phyloP scores from a whole-genome alignment of 2,797 vertebrate genomes.

The Spondyliosoma cantharus region DNA sequence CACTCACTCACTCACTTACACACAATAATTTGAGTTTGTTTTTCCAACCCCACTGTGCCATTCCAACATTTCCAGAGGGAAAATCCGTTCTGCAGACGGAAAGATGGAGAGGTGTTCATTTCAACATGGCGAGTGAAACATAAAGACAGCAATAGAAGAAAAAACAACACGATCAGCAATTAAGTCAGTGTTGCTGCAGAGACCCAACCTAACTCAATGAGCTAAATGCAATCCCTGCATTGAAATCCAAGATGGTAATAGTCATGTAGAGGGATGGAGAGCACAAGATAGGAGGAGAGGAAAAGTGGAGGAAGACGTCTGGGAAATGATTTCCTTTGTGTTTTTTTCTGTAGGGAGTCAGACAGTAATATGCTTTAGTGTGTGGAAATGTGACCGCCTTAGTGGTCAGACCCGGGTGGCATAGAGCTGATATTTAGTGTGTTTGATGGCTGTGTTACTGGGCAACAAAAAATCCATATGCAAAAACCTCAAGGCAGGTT shows the following conservation, averaged over 20 bases:
- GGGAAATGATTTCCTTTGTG: constrained; percentile 43
- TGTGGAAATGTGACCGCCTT: constrained; percentile 63
- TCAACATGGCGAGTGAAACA: constrained; percentile 66
- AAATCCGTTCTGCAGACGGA: constrained; percentile 79
- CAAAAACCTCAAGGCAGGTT: not conserved
- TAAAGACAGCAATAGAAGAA: constrained; percentile 57
- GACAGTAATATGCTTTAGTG: constrained; percentile 49
- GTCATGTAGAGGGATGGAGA: constrained; percentile 30
- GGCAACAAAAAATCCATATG: not conserved
- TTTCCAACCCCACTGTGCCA: constrained; percentile 76
- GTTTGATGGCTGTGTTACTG: constrained; percentile 29
- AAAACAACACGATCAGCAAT: constrained; percentile 64
- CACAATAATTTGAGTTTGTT: constrained; percentile 73
- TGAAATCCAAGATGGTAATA: constrained; percentile 50
- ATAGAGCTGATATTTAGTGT: constrained; percentile 44
- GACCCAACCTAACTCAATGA: constrained; percentile 27
- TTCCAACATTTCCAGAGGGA: constrained; percentile 79
- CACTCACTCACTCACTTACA: no score
- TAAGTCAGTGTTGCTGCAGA: constrained; percentile 43
- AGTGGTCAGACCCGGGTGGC: constrained; percentile 34
- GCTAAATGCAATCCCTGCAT: constrained; percentile 33
- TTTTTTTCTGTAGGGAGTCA: constrained; percentile 40
- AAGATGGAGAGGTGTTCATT: constrained; percentile 75
- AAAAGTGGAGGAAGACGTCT: constrained; percentile 30
- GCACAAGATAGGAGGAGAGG: constrained; percentile 14